Base-by-base conservation (phyloP, 2,797 vertebrate genomes). In the Varecia variegata region DNA sequence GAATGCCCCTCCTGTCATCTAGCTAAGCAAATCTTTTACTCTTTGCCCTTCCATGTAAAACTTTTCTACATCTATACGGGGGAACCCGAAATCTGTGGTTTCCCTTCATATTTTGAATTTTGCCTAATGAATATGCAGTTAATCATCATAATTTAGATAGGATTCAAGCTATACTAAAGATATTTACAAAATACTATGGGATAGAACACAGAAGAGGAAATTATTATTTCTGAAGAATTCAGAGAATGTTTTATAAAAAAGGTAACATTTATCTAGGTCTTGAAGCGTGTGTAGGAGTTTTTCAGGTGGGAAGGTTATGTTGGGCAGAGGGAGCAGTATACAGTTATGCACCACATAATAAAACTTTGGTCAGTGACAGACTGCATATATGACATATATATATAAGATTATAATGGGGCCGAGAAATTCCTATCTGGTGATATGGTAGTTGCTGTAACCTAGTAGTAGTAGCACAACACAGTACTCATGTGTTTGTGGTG, bases 161-260 rank as follows among this genome's bases (percentile, higher is more conserved):
- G 25, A 87, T 94, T 95, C 68, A 97, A 25, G 74, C 32, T 82
- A 76, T n/a, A 83, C 58, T 79, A 62, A 91, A 73, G 68, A 58
- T 93, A 91, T 91, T 97, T 96, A 84, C 65, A 86, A 87, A 96
- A 84, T 96, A 89, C 52, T 81, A 0, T 95, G 47, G 32, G 45
- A 47, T 54, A 70, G 74, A 92, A 58, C 52, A 88, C 17, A 67
- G 70, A 47, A 50, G 52, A 90, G 38, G 30, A 86, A 93, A 47
- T 96, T 67, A 94, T 95, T 77, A 70, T 94, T 93, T 95, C 54
- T 84, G 43, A 52, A 85, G 32, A 95, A 87, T 93, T 97, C 60
- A 88, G 79, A 90, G 56, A 82, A 45, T 89, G 14, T 87, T 94
- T 97, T 83, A 32, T 90, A 68, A 96, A 91, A 79, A 94, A 93